A percentile compares a stretch with the other conserved stretches of the same genome.
Conservation (phyloP, 2,113 vertebrate genomes). For the Panurus biarmicus region DNA sequence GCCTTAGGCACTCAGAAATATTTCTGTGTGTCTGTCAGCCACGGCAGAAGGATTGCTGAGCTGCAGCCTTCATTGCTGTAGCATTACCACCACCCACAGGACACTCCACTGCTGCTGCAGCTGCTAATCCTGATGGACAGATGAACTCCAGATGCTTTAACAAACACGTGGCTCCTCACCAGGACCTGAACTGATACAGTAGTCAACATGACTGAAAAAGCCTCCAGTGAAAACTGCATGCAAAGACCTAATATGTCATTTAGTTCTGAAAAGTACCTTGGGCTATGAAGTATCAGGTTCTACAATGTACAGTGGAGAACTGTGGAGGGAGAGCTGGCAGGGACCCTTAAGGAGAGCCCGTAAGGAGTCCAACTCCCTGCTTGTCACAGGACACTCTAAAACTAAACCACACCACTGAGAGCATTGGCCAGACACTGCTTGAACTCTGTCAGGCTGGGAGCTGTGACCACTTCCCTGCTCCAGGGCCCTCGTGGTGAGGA, state of each 20-base stretch:
- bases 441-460: not conserved
- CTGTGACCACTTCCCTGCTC: not conserved
- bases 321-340: too few species aligned
- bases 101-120: slow-evolving; percentile 13
- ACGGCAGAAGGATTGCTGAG: not conserved
- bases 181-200: not conserved
- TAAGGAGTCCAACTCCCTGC: not conserved
- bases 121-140: not conserved
- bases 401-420: not conserved
- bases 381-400: not conserved
- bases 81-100: slow-evolving; percentile 63
- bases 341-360: rapidly evolving
- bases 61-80: not conserved
- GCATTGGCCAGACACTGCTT: not conserved
- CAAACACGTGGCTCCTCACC: not conserved
- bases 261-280: not conserved
- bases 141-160: not conserved
- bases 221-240: not conserved
- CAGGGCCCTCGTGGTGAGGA: not conserved
- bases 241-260: not conserved
- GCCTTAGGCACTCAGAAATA: not conserved
- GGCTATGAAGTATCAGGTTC: not conserved
- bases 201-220: not conserved
- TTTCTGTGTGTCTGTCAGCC: not conserved
- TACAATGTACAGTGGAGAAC: not conserved